Evolutionary conservation across 2,113 vertebrate species (phyloP).

Genomic region (Epinephelus moara): DNA sequence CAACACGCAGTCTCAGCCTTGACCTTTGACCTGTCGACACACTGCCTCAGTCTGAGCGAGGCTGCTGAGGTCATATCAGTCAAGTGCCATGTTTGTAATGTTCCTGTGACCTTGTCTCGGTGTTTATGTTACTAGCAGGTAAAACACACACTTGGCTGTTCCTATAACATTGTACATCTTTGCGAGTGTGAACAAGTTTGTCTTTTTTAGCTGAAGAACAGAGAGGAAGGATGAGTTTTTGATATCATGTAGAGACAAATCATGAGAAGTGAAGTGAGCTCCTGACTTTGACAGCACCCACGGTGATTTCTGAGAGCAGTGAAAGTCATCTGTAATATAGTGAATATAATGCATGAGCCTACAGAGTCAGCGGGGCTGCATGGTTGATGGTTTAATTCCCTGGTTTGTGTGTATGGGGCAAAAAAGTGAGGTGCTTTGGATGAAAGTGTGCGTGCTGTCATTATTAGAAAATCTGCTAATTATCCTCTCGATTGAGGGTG

Average conservation of each 20-base stretch:
- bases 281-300: not conserved
- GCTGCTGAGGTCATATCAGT: conserved; percentile 11
- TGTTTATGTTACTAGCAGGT: not conserved
- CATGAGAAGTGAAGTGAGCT: not conserved
- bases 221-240: not conserved
- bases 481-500: not conserved
- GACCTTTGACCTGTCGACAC: conserved; percentile 17
- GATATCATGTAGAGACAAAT: not conserved
- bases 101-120: not conserved
- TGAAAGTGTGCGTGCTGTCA: not conserved
- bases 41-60: not conserved
- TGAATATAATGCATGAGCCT: not conserved
- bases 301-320: not conserved
- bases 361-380: not conserved
- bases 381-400: not conserved
- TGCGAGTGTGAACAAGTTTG: not conserved
- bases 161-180: not conserved
- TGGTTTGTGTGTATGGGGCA: too few species aligned
- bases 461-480: not conserved
- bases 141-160: not conserved
- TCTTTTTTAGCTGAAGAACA: not conserved
- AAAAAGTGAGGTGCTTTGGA: not conserved
- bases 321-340: not conserved
- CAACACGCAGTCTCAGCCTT: not conserved
- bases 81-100: not conserved